Base-by-base conservation (phyloP, 2,113 vertebrate genomes). In the Chionomys nivalis region DNA sequence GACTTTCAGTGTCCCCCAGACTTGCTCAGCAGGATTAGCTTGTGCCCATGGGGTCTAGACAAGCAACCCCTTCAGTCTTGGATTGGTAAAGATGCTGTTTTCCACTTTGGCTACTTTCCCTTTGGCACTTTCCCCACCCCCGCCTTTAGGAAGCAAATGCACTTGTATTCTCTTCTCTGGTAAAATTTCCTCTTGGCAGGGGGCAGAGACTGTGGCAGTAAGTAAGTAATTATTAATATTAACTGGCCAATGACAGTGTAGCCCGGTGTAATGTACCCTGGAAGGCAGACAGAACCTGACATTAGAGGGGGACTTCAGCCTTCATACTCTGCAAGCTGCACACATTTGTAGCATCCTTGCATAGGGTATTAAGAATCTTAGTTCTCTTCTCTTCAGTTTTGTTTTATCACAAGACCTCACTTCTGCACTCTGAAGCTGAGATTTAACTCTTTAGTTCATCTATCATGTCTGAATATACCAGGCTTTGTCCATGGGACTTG, bases 111-210 rank as follows among this genome's bases (percentile, higher is more conserved):
- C 23, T 87, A 36, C 44, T 63, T 89, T 23, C 7, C 7, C 65
- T 73, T 72, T 90, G 73, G 39, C 16, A 49, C 47, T 13, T 70
- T 49, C 9, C 28, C 16, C 21, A 77, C 8, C 2, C 24, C 61
- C 13, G 42, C 17, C 16, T 33, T 66, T 52, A 82, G 77, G 66
- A 91, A 89, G 75, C 36, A 44, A 87, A 55, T 39, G 77, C 0
- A 8, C 52, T 93, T 89, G 42, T n/a, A 58, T 76, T 91, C 31
- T 94, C 33, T 81, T 82, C 7, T 78, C 85, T 81, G 44, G 73
- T 70, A 83, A 77, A 90, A 77, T 73, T 87, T 89, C n/a, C 33
- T 78, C 89, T 90, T 73, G 49, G 72, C 39, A 78, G 58, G 13
- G 39, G 21, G 19, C 47, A 28, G 28, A 7, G 42, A 24, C 0